Evolutionary conservation across 1,140 invertebrate species (phyloP), one percentile per base, ranked within the genome.

Genomic region (Lucilia sericata): DNA sequence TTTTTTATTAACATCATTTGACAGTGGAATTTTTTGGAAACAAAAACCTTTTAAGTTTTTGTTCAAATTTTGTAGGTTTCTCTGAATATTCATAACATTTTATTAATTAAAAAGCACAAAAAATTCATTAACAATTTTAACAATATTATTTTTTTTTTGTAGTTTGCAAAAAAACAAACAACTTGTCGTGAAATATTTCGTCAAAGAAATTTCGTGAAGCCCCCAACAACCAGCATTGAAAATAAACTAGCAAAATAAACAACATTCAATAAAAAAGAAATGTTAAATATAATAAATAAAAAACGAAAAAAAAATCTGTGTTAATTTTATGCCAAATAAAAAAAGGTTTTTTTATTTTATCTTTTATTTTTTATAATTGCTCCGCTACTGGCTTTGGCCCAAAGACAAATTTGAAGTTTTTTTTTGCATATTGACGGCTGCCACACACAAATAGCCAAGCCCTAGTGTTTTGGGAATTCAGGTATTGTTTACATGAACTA

Each of bases 31-130:
- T 42, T 42, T 42, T 42, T 42, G 5, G 10, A 42, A 8, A 42
- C 25, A 30, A 30, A 30, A 49, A 49, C 9, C 49, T 12, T 55
- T 55, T 55, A 14, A 12, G 13, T 55, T 55, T 55, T 55, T 55
- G 7, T 5, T 55, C 2, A 55, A 17, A 55, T 55, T 55, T 14
- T 55, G 51, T 55, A 55, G 7, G 8, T 13, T 75, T 75, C 30
- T 75, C 30, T 13, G 2, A 7, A 75, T 30, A 75, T 75, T 75
- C 74, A 34, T 75, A 75, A 75, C 30, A 75, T 75, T 25, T 74
- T 2, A 30, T 75, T 75, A 34, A 34, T 34, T n/a, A 55, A 55
- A 14, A 55, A 17, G 14, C 7, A 55, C 12, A 55, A 17, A 55
- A 55, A 55, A 55, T 1, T 14, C 17, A 55, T 55, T 55, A n/a